Evolutionary conservation across 2,888 invertebrate genomes (phyloP).

Genomic region (Nymphalis polychloros): DNA sequence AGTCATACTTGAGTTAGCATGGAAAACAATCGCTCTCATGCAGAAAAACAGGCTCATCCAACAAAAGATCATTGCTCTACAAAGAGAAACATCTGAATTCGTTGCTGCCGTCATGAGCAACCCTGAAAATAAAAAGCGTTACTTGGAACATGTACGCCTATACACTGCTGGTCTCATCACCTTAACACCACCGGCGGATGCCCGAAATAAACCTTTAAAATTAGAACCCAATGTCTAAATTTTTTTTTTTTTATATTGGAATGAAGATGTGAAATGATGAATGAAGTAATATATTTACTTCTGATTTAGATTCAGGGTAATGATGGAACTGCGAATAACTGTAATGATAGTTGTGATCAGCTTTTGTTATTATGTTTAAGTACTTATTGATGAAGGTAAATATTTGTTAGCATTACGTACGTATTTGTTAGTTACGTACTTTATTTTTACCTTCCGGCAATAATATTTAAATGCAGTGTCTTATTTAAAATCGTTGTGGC

Average conservation of each 20-base stretch:
- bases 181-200: slow-evolving; percentile 40
- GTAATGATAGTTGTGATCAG: slow-evolving; percentile 20
- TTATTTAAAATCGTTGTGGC: slow-evolving; percentile 69
- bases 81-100: slow-evolving; percentile 84
- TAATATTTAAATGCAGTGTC: slow-evolving; percentile 67
- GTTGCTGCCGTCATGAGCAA: slow-evolving; percentile 82
- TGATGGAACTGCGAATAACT: background rate
- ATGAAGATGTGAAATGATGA: slow-evolving; percentile 29
- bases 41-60: slow-evolving; percentile 83
- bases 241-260: slow-evolving; percentile 20
- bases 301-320: background rate
- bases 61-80: slow-evolving; percentile 81
- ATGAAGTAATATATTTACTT: background rate
- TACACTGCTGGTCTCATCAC: slow-evolving; percentile 47
- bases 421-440: no score
- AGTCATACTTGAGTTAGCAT: slow-evolving; percentile 83
- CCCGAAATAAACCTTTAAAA: slow-evolving; percentile 51
- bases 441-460: slow-evolving; percentile 50
- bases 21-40: slow-evolving; percentile 84
- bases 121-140: slow-evolving; percentile 67
- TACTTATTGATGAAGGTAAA: slow-evolving; percentile 39
- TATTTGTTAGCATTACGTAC: slow-evolving; percentile 3
- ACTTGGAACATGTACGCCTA: slow-evolving; percentile 56
- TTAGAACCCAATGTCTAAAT: slow-evolving; percentile 48
- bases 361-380: slow-evolving; percentile 31